These are phyloP conservation scores for Microctenopoma lineatum DNA, from an alignment of 2,797 vertebrate species.

Conservation along the genomic window DNA sequence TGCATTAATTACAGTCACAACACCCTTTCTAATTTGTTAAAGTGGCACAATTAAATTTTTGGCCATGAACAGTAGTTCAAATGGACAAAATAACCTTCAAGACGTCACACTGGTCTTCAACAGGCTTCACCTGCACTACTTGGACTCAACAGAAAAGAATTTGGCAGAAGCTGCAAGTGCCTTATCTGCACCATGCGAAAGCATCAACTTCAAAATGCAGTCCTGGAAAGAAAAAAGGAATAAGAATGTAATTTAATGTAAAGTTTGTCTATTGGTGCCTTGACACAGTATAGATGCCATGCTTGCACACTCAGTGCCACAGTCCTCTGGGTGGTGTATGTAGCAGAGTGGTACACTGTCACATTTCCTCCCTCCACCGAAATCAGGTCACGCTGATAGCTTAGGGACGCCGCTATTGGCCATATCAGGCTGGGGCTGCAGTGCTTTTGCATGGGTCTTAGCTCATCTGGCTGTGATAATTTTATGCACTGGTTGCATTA, in stretches of 20 bases:
- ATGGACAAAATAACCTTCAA: too few relatives aligned
- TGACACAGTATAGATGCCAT: constrained; percentile 15
- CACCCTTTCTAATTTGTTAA: neutral
- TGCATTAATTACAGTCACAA: constrained; percentile 1
- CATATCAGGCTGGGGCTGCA: constrained; percentile 45
- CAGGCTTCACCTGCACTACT: too few relatives aligned
- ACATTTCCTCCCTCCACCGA: constrained; percentile 55
- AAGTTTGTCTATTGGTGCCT: neutral
- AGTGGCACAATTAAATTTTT: neutral
- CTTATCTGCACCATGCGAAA: neutral
- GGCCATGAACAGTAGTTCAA: too few relatives aligned
- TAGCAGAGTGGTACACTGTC: constrained; percentile 39
- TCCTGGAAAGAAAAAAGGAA: too few relatives aligned
- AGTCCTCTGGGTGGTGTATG: constrained; percentile 36
- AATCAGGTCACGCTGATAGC: constrained; percentile 71
- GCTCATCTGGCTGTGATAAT: constrained; percentile 50
- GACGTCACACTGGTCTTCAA: neutral
- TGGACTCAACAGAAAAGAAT: too few relatives aligned
- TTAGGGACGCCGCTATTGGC: constrained; percentile 45
- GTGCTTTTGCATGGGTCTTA: constrained; percentile 31
- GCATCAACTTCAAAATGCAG: neutral
- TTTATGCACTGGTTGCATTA: constrained; percentile 56
- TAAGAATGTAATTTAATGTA: too few relatives aligned
- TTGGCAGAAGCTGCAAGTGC: neutral
- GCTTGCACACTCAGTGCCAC: constrained; percentile 48